Base-by-base conservation (phyloP, 2,113 vertebrate species). In the Sciurus niger region DNA sequence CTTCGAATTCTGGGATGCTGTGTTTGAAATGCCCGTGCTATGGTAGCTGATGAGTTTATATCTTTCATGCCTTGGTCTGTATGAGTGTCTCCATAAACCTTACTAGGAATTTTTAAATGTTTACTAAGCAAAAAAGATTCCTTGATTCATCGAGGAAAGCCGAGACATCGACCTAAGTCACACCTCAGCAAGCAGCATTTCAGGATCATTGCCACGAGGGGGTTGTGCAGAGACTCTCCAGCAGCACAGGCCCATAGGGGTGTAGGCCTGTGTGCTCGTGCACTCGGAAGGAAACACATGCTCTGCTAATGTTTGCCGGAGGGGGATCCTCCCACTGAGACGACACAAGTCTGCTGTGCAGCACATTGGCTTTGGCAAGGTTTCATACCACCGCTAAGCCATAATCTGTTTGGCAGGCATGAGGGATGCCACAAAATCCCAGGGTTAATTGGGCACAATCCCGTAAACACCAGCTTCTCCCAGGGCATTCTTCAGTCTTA, bases 391-490 rank as follows among this genome's bases (percentile, higher is more conserved):
- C 91, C 34, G 22, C 53, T 51, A 91, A 89, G 85, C 87, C 60
- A 17, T 83, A 40, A 83, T 91, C 88, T 95, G 77, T 30, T 76
- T 82, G 88, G 96, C 94, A 96, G 91, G 72, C 83, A 37, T 46
- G 78, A 96, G 89, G 16, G 70, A 40, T 60, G 43, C 67, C 74
- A 24, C 85, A 80, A 76, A 94, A 48, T 40, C 85, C 78, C 55
- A 60, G 90, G 94, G 93, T 96, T 96, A 96, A 94, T 72, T 90
- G 93, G 74, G 48, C 96, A 84, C 74, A 84, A 91, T 85, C 48
- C 93, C 68, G 34, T 60, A 95, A 95, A 94, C 85, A 43, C 43
- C 0, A 34, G 40, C 84, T 58, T 85, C 86, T 94, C 89, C 91
- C n/a, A 58, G 86, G 74, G 77, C 12, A 0, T 34, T 34, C 24